Base-by-base conservation (phyloP, 2,113 vertebrate species). In the Planiliza haematocheilus region DNA sequence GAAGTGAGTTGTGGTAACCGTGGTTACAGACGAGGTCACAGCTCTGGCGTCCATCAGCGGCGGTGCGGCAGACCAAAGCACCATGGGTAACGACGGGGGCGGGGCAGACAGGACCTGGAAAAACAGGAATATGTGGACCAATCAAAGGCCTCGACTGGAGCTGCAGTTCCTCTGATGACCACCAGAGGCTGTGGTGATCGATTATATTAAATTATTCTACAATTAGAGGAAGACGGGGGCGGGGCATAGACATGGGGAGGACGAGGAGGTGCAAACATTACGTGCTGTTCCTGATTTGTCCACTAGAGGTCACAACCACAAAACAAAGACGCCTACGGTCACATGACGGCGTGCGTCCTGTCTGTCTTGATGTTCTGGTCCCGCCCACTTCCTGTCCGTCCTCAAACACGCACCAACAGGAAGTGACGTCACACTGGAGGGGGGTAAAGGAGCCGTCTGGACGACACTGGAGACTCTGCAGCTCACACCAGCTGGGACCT, bases 401-500 rank as follows among this genome's bases (percentile, higher is more conserved):
- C 45, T 21, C 83, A 41, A 94, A 92, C 60, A 96, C 93, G 17
- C 97, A 99, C 96, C 96, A 97, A 84, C 97, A 98, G 89, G 88
- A 92, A 53, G 74, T 88, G 10, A 58, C 87, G 76, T 95, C 94
- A 77, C 97, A 98, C 45, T 96, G 97, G 63, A 92, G 17, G 0
- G 92, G 78, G 1, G 88, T 80, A 60, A 96, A 96, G 5, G 88
- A 81, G 0, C 64, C 78, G 2, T 87, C 75, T 0, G 42, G 75
- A 2, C 51, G 79, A 77, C 97, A 99, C 13, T 85, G 84, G 0
- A 91, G 93, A 82, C 48, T 89, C 67, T 93, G 89, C 20, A 91
- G 74, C 8, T 74, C 81, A 46, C 97, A 99, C 93, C 90, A 87
- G 72, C 93, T 91, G 2, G 94, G 95, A 87, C 97, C 97, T 99